Percentiles rank a stretch among this genome's conserved stretches.
phyloP scores from a whole-genome alignment of 2,113 vertebrate species.

The Megatriorchis doriae region DNA sequence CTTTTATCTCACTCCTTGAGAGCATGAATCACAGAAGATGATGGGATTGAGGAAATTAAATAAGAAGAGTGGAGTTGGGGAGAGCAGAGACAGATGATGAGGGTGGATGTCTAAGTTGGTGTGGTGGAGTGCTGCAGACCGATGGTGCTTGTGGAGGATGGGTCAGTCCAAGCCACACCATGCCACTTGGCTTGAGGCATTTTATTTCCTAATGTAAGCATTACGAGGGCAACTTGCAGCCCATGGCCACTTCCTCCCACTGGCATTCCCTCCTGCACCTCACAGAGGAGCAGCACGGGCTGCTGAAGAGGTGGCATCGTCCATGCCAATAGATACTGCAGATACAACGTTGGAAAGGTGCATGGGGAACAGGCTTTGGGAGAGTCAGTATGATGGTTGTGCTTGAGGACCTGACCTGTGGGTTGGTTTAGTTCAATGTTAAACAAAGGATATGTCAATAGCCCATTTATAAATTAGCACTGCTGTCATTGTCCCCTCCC shows the following conservation, averaged over 20 bases:
- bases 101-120: background rate
- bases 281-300: background rate
- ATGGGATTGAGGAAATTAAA: background rate
- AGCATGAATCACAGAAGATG: background rate
- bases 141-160: background rate
- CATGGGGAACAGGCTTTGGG: background rate
- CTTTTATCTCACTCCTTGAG: background rate
- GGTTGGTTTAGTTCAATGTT: background rate
- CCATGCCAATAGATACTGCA: background rate
- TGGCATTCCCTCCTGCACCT: background rate
- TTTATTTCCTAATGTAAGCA: background rate
- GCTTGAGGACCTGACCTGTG: background rate
- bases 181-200: background rate
- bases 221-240: background rate
- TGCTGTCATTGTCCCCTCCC: background rate
- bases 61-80: background rate
- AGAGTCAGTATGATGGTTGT: background rate
- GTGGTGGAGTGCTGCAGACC: background rate
- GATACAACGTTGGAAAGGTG: accelerated
- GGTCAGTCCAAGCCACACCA: background rate
- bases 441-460: background rate
- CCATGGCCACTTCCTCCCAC: background rate
- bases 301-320: background rate
- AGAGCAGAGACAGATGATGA: background rate
- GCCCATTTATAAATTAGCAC: background rate